Base-by-base conservation (phyloP, 2,113 vertebrate species). In the Opisthocomus hoazin region DNA sequence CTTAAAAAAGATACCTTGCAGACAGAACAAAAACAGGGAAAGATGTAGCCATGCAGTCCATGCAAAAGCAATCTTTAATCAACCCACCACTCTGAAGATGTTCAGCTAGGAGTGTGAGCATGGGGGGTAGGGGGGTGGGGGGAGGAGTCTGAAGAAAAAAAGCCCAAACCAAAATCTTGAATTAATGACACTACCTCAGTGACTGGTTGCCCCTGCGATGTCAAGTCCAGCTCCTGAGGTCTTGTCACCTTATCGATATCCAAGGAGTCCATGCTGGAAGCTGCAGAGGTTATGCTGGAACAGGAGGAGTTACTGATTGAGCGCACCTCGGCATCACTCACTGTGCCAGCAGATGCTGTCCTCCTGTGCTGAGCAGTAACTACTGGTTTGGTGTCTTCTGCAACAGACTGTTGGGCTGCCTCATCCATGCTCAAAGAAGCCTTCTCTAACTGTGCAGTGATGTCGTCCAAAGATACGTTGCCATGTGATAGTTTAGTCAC, bases 371-470 rank as follows among this genome's bases (percentile, higher is more conserved):
- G 99, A 58, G 94, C 98, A 34, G 96, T 83, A 29, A 98, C 97
- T 34, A 97, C 93, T 63, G 99, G 96, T 36, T 98, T 99, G 4
- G 65, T 15, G 24, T 98, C 98, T 87, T 98, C 98, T 95, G 80
- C 98, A 90, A 88, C n/a, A 73, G 98, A 99, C 78, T 99, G 99
- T 30, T 99, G 99, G 6, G 99, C 99, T 10, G 99, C 99, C 92
- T 99, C 99, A n/a, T 99, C 99, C 99, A 99, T 99, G 97, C 99
- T 99, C 96, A 99, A 95, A 10, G 99, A 99, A 23, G 99, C 99
- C 97, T 99, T 99, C 96, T 99, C 99, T 95, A 99, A 97, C 94
- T 99, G 99, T 14, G 99, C 99, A 50, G 99, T 99, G 98, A 99
- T 99, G 96, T 99, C 99, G 50, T 99, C 99, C 97, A 99, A 97